Conservation (phyloP, 2,797 vertebrate genomes). For the Iguana delicatissima region DNA sequence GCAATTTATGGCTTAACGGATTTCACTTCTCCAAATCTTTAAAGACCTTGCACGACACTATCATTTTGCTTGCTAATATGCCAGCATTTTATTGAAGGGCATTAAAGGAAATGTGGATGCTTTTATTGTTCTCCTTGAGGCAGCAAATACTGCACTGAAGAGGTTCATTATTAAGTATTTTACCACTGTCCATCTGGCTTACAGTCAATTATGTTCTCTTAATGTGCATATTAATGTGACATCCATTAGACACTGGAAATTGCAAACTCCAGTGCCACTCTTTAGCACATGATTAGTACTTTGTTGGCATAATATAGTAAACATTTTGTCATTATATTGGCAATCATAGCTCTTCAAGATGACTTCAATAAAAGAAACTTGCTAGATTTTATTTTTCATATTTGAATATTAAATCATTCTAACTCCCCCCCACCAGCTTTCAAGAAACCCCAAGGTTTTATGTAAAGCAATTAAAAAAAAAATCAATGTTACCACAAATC, state of each 20-base stretch:
- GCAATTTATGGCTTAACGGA: slow-evolving; percentile 31
- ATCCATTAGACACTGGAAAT: slow-evolving; percentile 60
- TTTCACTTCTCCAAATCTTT: slow-evolving; percentile 52
- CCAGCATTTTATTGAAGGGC: slow-evolving; percentile 48
- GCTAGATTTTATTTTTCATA: slow-evolving; percentile 46
- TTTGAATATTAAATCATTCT: slow-evolving; percentile 41
- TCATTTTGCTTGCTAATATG: slow-evolving; percentile 42
- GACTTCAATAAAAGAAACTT: slow-evolving; percentile 55
- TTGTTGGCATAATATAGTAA: slow-evolving; percentile 54
- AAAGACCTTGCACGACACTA: slow-evolving; percentile 48
- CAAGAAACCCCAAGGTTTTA: background rate
- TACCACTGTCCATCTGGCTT: slow-evolving; percentile 69
- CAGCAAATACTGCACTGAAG: slow-evolving; percentile 45
- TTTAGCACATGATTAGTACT: slow-evolving; percentile 57
- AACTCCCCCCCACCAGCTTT: background rate
- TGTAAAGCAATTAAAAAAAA: background rate
- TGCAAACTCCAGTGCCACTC: slow-evolving; percentile 54
- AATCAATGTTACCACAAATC: background rate
- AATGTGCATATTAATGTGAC: slow-evolving; percentile 71
- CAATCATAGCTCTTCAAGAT: slow-evolving; percentile 53
- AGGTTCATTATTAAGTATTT: slow-evolving; percentile 59
- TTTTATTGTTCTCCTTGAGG: slow-evolving; percentile 65
- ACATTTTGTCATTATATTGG: slow-evolving; percentile 50
- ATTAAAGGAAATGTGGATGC: slow-evolving; percentile 40
- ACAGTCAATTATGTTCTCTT: slow-evolving; percentile 67